Base-by-base conservation (phyloP, 2,113 vertebrate genomes). In the Mormyrus lacerda region DNA sequence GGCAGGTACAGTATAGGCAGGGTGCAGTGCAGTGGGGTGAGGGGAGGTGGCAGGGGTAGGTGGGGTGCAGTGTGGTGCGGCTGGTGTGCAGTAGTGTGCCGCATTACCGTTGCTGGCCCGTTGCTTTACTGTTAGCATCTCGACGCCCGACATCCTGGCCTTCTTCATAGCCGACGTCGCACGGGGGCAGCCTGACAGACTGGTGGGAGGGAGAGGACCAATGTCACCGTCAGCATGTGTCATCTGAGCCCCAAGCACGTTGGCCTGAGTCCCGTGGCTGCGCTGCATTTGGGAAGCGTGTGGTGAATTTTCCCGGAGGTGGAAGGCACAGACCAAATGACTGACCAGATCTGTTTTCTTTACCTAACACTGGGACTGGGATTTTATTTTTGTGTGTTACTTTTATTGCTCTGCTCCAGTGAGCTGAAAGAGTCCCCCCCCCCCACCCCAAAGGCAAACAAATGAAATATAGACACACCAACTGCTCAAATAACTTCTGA, bases 101-200 rank as follows among this genome's bases (percentile, higher is more conserved):
- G 90, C 85, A 92, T 96, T 98, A 99, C 98, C 98, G 79, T 99
- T 98, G 95, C 96, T 97, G 94, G 96, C 95, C 31, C 96, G 95
- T 93, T 99, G 98, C 91, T 99, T 98, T 96, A 99, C 98, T 91
- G 98, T 98, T 92, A 99, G 95, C 98, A 99, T 98, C 94, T 99
- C 98, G 94, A 98, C 97, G 92, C 98, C 98, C 0, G 98, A 99
- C 92, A 99, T 96, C 93, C 98, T 96, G 89, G 98, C 98, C 95
- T 99, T 99, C 97, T 98, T 99, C 98, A 99, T 99, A 85, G 98
- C 98, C 3, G 98, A 99, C 51, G 98, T 99, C 93, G 98, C 98
- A 89, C 98, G 96, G 1, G 98, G 98, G 94, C 98, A 99, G 94
- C 98, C 98, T 10, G 98, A 99, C 93, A 99, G 96, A 96, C 98